Conservation (phyloP, 2,797 vertebrate species). For the Picus viridis region DNA sequence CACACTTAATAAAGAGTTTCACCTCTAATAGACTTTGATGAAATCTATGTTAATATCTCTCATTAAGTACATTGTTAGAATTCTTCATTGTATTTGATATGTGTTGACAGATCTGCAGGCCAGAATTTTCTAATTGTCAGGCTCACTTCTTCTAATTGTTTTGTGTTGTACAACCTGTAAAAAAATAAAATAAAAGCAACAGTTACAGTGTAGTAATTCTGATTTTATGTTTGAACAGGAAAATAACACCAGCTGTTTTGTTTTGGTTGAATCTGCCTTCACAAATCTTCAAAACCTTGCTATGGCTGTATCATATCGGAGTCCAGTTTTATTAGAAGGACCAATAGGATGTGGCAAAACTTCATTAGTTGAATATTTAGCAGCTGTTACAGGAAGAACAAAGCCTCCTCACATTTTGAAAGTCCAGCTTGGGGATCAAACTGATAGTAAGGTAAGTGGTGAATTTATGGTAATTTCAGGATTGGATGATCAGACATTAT, state of each 20-base stretch:
- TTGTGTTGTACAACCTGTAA: not conserved
- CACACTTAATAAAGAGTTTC: not conserved
- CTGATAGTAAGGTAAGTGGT: slow-evolving; percentile 93
- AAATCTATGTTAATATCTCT: not conserved
- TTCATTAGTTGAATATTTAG: slow-evolving; percentile 90
- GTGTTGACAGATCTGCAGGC: not conserved
- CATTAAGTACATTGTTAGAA: not conserved
- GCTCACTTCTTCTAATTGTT: not conserved
- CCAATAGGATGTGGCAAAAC: slow-evolving; percentile 97
- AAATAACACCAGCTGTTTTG: slow-evolving; percentile 64
- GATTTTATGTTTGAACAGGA: slow-evolving; percentile 65
- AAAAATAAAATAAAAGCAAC: not conserved
- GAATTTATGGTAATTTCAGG: not conserved
- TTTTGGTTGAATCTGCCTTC: slow-evolving; percentile 91
- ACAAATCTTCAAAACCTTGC: slow-evolving; percentile 90
- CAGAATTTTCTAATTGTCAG: not conserved
- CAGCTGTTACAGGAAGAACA: slow-evolving; percentile 87
- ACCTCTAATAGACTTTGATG: not conserved
- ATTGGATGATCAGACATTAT: not conserved
- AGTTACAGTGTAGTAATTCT: not conserved
- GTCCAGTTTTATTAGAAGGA: slow-evolving; percentile 92
- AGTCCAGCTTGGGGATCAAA: slow-evolving; percentile 97
- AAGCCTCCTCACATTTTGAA: slow-evolving; percentile 91
- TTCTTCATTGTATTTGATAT: not conserved
- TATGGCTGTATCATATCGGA: slow-evolving; percentile 89